Evolutionary conservation across 2,113 vertebrate species (phyloP), one percentile per base, ranked within the genome.

Genomic region (Crotophaga sulcirostris): DNA sequence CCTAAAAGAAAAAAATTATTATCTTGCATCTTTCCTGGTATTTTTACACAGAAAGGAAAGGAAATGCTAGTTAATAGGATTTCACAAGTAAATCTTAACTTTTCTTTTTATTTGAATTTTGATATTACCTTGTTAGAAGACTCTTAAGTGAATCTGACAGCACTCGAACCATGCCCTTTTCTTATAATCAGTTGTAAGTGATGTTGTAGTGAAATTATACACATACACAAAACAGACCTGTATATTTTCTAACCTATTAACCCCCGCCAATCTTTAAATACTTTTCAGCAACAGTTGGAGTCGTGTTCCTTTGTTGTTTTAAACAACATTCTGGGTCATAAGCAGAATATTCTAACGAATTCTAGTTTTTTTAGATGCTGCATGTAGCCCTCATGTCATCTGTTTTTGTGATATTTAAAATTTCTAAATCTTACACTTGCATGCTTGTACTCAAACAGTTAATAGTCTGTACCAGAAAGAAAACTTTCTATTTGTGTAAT

Each of bases 401-500:
- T 86, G 7, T 34, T n/a, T 20, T 38, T 6, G 29, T 17, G 47
- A n/a, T 15, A 72, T 17, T 68, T 58, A 24, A 28, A 34, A 62
- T 54, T 60, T 63, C 14, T n/a, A 58, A 55, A 29, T 63, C 26
- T 75, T 82, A 40, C 5, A 58, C 14, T 45, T 73, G 34, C 16
- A 24, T 55, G 28, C 60, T 92, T 55, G 7, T 77, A 63, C 42
- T 13, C 1, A 73, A 94, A 70, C 40, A 94, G 79, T 69, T 73
- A 93, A 67, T 42, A 96, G 31, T 84, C 64, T 63, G 91, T 87
- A 97, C 90, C 96, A 97, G 91, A 91, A 96, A 55, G 55, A 93
- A 93, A 90, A 54, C 74, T 90, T 80, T 96, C 93, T 86, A 64
- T 94, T 98, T 96, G 97, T 98, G 97, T 96, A 98, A 95, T 98